Percentiles rank a stretch among this genome's conserved stretches.
Conservation (phyloP, 2,797 vertebrate species). For the Agapornis canus region DNA sequence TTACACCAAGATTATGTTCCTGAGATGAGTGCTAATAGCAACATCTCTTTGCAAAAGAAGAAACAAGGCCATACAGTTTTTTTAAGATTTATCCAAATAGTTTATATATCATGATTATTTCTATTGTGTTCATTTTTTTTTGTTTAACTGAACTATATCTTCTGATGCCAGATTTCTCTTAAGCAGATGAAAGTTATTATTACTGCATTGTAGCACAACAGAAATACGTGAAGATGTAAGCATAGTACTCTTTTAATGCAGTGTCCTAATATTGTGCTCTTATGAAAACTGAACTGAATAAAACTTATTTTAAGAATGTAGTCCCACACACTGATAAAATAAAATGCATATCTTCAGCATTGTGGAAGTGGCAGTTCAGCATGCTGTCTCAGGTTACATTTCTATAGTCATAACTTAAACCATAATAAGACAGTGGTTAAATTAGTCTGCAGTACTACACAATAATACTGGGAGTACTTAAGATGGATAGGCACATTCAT, state of each 20-base stretch:
- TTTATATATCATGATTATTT: background rate
- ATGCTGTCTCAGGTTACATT: background rate
- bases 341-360: background rate
- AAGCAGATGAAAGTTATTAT: conserved; percentile 27
- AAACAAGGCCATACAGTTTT: background rate
- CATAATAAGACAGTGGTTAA: background rate
- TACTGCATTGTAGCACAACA: background rate
- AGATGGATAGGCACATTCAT: background rate
- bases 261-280: background rate
- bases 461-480: background rate
- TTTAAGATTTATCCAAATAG: background rate
- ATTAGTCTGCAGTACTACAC: background rate
- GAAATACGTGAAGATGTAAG: background rate
- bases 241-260: background rate
- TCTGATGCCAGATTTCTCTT: conserved; percentile 21
- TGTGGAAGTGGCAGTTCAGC: background rate
- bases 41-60: background rate
- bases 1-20: background rate
- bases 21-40: background rate
- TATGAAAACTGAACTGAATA: background rate
- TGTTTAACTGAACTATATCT: background rate
- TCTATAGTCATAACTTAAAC: background rate
- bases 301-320: background rate
- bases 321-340: background rate
- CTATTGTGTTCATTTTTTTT: background rate